phyloP scores from a whole-genome alignment of 2,888 invertebrate genomes.

The Lithophane ornitopus region DNA sequence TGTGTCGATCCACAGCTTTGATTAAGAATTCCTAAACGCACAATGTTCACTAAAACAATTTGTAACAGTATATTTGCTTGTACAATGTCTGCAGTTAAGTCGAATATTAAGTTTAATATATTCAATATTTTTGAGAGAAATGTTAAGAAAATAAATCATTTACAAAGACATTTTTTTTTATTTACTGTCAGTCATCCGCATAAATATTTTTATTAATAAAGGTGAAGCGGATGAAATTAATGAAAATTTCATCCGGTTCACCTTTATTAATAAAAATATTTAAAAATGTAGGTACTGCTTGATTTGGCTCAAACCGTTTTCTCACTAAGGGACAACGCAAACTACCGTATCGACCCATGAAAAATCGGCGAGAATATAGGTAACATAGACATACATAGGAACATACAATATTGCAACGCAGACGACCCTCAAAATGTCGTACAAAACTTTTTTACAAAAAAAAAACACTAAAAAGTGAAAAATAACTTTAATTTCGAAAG shows the following conservation, averaged over 20 bases:
- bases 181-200: not conserved
- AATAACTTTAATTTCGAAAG: too few relatives aligned
- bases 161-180: constrained; percentile 35
- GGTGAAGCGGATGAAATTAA: too few relatives aligned
- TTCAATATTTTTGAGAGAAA: constrained; percentile 81
- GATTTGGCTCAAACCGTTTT: constrained; percentile 4
- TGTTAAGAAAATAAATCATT: constrained; percentile 69
- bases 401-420: not conserved
- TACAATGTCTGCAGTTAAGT: constrained; percentile 43
- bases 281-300: not conserved
- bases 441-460: too few relatives aligned
- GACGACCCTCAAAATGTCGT: not conserved
- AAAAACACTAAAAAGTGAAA: too few relatives aligned
- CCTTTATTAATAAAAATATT: not conserved
- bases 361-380: not conserved
- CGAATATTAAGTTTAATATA: constrained; percentile 65
- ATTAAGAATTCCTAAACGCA: not conserved
- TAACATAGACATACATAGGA: not conserved
- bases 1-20: not conserved
- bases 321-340: not conserved
- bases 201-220: too few relatives aligned
- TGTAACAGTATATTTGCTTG: constrained; percentile 34
- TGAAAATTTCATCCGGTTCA: not conserved
- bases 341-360: not conserved
- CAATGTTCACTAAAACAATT: constrained; percentile 14